Evolutionary conservation across 2,888 invertebrate genomes (phyloP).

Genomic region (Oscheius sp.): DNA sequence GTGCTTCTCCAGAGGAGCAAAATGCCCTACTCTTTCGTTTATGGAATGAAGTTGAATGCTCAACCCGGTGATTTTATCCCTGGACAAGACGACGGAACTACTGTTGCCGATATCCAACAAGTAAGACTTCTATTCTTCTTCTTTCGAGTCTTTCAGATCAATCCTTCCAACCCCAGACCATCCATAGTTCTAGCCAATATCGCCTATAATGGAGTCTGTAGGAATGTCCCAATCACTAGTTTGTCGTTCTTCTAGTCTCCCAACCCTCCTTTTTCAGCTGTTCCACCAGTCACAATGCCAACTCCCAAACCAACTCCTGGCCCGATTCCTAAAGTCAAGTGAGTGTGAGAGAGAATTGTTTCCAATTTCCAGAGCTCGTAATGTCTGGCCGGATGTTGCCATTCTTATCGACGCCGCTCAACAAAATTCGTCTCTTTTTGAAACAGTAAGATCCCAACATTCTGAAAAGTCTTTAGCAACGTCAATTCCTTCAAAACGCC

Average conservation of each 20-base stretch:
- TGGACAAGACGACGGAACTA: slow-evolving; percentile 21
- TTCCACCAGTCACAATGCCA: slow-evolving; percentile 22
- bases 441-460: slow-evolving; percentile 2
- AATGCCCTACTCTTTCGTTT: slow-evolving; percentile 14
- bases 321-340: too few relatives aligned
- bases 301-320: slow-evolving; percentile 36
- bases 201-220: slow-evolving; percentile 13
- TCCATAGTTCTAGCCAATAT: slow-evolving; percentile 11
- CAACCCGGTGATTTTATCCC: neutral
- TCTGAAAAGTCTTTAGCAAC: slow-evolving; percentile 24
- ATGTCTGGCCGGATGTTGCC: slow-evolving; percentile 47
- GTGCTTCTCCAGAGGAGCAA: neutral
- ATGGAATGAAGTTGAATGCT: slow-evolving; percentile 12
- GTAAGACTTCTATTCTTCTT: neutral
- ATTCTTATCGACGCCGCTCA: slow-evolving; percentile 41
- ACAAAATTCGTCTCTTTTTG: slow-evolving; percentile 1
- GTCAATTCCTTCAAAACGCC: slow-evolving; percentile 34
- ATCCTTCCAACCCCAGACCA: neutral
- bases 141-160: slow-evolving; percentile 14
- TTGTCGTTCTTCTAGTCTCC: neutral
- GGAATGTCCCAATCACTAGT: slow-evolving; percentile 8
- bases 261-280: slow-evolving; percentile 16
- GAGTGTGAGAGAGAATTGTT: too few relatives aligned
- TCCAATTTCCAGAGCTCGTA: slow-evolving; percentile 39
- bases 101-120: slow-evolving; percentile 9